A percentile compares a stretch with the other conserved stretches of the same genome.
Evolutionary conservation across 2,888 invertebrate genomes (phyloP).

Genomic region (Drosophila diplacantha): DNA sequence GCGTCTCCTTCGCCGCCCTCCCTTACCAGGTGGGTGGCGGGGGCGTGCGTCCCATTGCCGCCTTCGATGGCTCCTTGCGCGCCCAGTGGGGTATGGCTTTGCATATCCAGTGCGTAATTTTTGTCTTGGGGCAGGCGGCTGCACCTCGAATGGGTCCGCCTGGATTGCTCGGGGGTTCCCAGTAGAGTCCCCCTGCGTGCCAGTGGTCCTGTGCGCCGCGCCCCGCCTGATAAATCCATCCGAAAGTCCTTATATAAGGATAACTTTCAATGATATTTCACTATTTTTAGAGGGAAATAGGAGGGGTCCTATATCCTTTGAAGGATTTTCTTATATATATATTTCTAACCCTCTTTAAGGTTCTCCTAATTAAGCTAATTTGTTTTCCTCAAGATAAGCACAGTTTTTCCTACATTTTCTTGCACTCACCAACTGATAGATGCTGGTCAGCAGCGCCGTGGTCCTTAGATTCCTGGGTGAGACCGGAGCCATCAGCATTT

Average conservation of each 20-base stretch:
- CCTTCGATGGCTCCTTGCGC: constrained; percentile 44
- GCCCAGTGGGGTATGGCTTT: constrained; percentile 78
- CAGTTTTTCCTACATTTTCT: background rate
- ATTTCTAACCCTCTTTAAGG: background rate
- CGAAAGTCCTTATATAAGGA: constrained; percentile 9
- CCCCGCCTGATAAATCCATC: constrained; percentile 50
- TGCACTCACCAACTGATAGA: constrained; percentile 77
- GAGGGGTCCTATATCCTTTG: too few relatives aligned
- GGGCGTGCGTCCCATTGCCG: constrained; percentile 40
- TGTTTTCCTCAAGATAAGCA: background rate
- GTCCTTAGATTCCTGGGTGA: constrained; percentile 76
- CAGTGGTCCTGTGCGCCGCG: constrained; percentile 53
- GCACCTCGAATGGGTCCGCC: constrained; percentile 25
- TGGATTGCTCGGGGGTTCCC: constrained; percentile 50
- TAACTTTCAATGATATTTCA: background rate
- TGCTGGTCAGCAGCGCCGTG: constrained; percentile 76
- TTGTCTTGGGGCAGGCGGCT: constrained; percentile 62
- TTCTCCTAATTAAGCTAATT: background rate
- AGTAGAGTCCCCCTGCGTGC: constrained; percentile 51
- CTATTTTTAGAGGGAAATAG: too few relatives aligned
- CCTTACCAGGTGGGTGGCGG: constrained; percentile 27
- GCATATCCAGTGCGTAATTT: constrained; percentile 78
- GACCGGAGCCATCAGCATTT: constrained; percentile 70
- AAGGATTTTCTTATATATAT: background rate
- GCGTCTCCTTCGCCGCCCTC: constrained; percentile 29